Percentiles rank a stretch among this genome's conserved stretches.
Conservation (phyloP, 2,113 vertebrate species). For the Candoia aspera region DNA sequence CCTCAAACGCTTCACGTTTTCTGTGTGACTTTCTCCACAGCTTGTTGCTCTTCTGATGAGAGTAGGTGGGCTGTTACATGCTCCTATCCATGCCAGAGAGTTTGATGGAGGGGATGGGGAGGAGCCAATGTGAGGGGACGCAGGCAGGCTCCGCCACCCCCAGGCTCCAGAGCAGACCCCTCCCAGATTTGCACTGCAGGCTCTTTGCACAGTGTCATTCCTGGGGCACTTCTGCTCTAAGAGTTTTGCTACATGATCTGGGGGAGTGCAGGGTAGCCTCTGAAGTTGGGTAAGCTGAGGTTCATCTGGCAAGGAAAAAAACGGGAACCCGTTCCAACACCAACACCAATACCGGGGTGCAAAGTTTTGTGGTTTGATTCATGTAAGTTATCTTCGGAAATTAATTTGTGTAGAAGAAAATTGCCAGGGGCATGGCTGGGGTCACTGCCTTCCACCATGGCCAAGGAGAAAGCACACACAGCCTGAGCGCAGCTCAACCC, state of each 20-base stretch:
- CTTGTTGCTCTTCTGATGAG: fast-evolving
- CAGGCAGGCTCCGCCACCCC: too few relatives aligned
- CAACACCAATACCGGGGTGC: background rate
- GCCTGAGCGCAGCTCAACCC: background rate
- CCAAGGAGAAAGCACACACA: background rate
- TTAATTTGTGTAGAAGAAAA: background rate
- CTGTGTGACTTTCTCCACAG: background rate
- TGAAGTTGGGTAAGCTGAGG: too few relatives aligned
- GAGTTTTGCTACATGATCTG: background rate
- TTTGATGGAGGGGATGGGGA: background rate
- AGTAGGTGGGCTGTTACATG: background rate
- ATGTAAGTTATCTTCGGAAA: background rate
- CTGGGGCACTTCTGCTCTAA: background rate
- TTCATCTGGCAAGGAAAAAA: background rate
- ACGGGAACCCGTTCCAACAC: too few relatives aligned
- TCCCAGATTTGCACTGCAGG: background rate
- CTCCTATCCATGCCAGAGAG: slow-evolving; percentile 44
- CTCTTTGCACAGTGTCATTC: too few relatives aligned
- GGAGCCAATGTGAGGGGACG: background rate
- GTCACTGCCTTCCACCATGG: background rate
- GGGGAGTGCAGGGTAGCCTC: background rate
- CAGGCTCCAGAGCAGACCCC: background rate
- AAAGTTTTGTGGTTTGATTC: background rate
- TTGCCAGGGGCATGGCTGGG: background rate
- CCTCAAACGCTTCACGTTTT: background rate